A percentile compares a stretch with the other conserved stretches of the same genome.
phyloP scores from a whole-genome alignment of 2,113 vertebrate genomes.

The Arothron firmamentum region DNA sequence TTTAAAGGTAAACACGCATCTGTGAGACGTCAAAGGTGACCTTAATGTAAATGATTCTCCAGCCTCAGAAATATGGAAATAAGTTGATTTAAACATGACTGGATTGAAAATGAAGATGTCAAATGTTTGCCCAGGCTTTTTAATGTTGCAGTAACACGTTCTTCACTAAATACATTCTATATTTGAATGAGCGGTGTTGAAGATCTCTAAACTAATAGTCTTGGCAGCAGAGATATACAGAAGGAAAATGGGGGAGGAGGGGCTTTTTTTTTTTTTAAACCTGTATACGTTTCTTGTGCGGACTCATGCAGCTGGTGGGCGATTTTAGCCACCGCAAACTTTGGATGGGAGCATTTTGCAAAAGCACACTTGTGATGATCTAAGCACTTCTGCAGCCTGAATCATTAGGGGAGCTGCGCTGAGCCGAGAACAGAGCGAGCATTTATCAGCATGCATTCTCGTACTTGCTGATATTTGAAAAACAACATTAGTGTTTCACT shows the following conservation, averaged over 20 bases:
- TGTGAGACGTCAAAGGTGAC: not conserved
- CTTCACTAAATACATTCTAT: no score
- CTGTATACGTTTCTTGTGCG: constrained; percentile 11
- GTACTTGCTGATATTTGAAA: constrained; percentile 8
- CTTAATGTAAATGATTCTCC: not conserved
- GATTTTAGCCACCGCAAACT: constrained; percentile 33
- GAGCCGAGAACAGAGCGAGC: constrained; percentile 50
- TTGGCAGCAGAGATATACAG: no score
- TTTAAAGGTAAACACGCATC: not conserved
- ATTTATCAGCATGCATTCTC: constrained; percentile 40
- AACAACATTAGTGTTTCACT: constrained; percentile 39
- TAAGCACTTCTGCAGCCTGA: constrained; percentile 60
- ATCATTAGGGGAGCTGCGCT: constrained; percentile 52
- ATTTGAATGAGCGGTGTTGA: no score
- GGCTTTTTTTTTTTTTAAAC: constrained; percentile 4
- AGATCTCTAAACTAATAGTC: no score
- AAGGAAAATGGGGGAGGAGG: no score
- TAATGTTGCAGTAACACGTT: no score
- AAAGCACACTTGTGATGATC: constrained; percentile 61
- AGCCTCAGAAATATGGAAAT: no score
- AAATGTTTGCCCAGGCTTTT: no score
- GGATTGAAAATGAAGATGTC: no score
- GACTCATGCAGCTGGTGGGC: constrained; percentile 38
- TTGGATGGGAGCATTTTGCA: constrained; percentile 44
- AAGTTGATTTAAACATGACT: no score